Base-by-base conservation (phyloP, 1,140 invertebrate species). In the Hylaeus volcanicus region DNA sequence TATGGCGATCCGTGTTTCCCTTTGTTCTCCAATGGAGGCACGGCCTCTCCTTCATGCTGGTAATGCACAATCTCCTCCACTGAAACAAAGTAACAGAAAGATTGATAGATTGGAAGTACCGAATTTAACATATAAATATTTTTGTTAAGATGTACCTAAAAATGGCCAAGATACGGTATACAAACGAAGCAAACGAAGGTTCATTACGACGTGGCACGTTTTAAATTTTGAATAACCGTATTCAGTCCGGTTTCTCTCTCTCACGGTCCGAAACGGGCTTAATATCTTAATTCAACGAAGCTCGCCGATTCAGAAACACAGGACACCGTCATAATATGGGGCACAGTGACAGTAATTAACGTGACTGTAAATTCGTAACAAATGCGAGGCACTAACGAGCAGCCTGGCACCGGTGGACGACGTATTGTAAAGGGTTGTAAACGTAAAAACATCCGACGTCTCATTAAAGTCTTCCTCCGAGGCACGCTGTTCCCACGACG, bases 141-240 rank as follows among this genome's bases (percentile, higher is more conserved):
- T 26, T 26, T 26, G 26, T 26, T 26, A 26, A 26, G 26, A 26
- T 26, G 26, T 26, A 26, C 26, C 26, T 26, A 26, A 26, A 26
- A 26, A 26, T 26, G 26, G 26, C 26, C 26, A 26, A 26, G 26
- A 26, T 26, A 26, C 26, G 26, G 26, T 26, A 26, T 26, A 26
- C 26, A 26, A 26, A 26, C 26, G 26, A 26, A 26, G 26, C 26
- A 64, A 64, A 79, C 51, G 69, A 73, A 55, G 76, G 69, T 73
- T 79, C 76, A 70, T 79, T 79, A 79, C 61, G 53, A 41, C 58
- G 12, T 5, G 51, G 2, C 58, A 5, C 45, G n/a, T 11, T 39
- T 45, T 64, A 55, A 79, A 65, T 74, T 73, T 74, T 79, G 76
- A 73, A 79, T 73, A 73, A 79, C 39, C 75, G 69, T 55, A 56